Base-by-base conservation (phyloP, 2,888 invertebrate genomes). In the Oscheius sp. region DNA sequence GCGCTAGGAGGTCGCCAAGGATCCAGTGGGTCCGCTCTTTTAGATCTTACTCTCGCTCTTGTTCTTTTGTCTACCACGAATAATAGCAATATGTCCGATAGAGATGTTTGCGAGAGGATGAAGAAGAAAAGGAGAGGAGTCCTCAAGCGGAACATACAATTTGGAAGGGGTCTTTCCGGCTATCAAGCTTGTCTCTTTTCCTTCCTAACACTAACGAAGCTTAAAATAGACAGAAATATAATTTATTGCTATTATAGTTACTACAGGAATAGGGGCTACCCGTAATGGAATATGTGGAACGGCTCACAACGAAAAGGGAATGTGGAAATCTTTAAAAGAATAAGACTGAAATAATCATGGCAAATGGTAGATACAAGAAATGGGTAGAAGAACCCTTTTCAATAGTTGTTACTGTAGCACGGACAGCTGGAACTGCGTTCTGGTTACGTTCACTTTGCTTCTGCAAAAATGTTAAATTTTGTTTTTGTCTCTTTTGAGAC, bases 101-200 rank as follows among this genome's bases (percentile, higher is more conserved):
- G 35, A 35, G 35, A 35, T 35, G 35, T 35, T 35, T 35, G 35
- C 35, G n/a, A 49, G 53, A 25, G 55, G 25, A 55, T 7, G 21
- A 61, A 43, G 23, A n/a, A 43, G 23, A 41, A 61, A 61, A 43
- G 61, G 61, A 61, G 45, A 61, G 23, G 43, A 41, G 18, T 61
- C 61, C 61, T 61, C 61, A 43, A 43, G 61, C 61, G 45, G 61
- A 61, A 43, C 61, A 61, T 61, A 61, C 61, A 61, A 61, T 61
- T 61, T 61, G 61, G 18, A 41, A 6, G 21, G 12, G 21, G 55
- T 3, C 23, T 21, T 25, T 55, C 35, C 35, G 49, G 13, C 27
- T 29, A 58, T 58, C 27, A 23, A 35, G 35, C 35, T 35, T 23
- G 25, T 7, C 25, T 29, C n/a, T 29, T 27, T 27, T 16, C 43